Base-by-base conservation (phyloP, 2,888 invertebrate genomes). In the Cosmia trapezina region DNA sequence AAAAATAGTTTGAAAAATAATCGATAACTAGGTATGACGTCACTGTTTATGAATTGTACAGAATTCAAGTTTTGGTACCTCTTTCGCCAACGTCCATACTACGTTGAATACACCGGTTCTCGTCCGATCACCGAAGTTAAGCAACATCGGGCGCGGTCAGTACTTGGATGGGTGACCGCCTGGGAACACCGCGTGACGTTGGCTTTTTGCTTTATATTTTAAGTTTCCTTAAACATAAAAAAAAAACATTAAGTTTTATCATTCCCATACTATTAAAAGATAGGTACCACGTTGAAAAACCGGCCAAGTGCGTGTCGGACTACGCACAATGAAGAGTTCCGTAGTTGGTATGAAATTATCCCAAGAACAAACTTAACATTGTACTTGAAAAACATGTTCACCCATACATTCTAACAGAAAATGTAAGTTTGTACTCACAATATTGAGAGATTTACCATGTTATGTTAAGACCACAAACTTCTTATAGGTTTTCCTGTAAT, bases 161-260 rank as follows among this genome's bases (percentile, higher is more conserved):
- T 93, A 93, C 92, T 93, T 93, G 91, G 92, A 93, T 93, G 93
- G 92, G 92, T 93, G 92, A 93, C 93, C 91, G 91, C 92, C 90
- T 92, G 92, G 92, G 92, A 93, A 93, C 91, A 93, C 92, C 90
- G 85, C 91, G 91, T 85, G 83, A 76, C 37, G 33, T 47, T 47
- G 47, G 47, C 47, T 28, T 28, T 47, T 62, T 33, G 28, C 12
- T 0, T 22, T 17, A 22, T 9, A 43, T 4, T 45, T 17, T n/a
- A n/a, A n/a, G 41, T 22, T 60, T 17, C 14, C 5, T 22, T 60
- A 22, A 9, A 28, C 41, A 60, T 28, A 17, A 60, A 43, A 9
- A 9, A 60, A 60, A 56, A 17, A 60, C 1, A 9, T 22, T n/a
- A 19, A 57, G 19, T n/a, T 37, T 59, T n/a, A 17, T 60, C 2